A percentile compares a stretch with the other conserved stretches of the same genome.
phyloP scores from a whole-genome alignment of 2,113 vertebrate species.

The Chrysemys picta region DNA sequence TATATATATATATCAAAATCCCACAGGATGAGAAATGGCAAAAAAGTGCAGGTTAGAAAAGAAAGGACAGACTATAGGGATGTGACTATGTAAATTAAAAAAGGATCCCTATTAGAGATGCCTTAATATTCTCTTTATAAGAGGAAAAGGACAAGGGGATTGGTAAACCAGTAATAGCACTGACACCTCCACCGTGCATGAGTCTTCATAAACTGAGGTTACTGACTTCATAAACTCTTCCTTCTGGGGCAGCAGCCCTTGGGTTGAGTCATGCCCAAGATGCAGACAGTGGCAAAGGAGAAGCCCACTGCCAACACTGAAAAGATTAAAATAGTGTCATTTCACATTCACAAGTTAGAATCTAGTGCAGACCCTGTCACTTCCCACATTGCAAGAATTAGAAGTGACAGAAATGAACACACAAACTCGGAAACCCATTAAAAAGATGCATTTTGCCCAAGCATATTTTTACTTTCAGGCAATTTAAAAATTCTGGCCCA shows the following conservation, averaged over 20 bases:
- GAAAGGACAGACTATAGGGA: neutral
- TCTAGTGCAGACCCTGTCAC: neutral
- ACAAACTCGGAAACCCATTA: neutral
- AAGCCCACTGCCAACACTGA: neutral
- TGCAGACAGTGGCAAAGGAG: neutral
- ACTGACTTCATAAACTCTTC: neutral
- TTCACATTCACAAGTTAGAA: neutral
- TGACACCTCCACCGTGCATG: neutral
- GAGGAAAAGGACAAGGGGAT: neutral
- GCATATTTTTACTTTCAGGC: neutral
- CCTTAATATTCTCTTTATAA: neutral
- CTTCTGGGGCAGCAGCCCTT: neutral
- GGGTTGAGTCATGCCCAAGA: rapidly evolving
- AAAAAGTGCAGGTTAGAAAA: rapidly evolving
- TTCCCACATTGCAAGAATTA: neutral
- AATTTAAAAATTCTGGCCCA: conserved; percentile 27
- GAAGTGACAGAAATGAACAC: neutral
- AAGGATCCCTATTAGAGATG: neutral
- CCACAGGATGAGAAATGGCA: neutral
- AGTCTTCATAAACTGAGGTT: neutral
- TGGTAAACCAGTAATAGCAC: rapidly evolving
- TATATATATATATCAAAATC: neutral
- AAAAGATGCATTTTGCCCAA: neutral
- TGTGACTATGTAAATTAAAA: neutral
- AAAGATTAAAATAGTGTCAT: rapidly evolving